These are phyloP conservation scores for Danionella cerebrum DNA, from an alignment of 2,113 vertebrate species.

Conservation along the genomic window DNA sequence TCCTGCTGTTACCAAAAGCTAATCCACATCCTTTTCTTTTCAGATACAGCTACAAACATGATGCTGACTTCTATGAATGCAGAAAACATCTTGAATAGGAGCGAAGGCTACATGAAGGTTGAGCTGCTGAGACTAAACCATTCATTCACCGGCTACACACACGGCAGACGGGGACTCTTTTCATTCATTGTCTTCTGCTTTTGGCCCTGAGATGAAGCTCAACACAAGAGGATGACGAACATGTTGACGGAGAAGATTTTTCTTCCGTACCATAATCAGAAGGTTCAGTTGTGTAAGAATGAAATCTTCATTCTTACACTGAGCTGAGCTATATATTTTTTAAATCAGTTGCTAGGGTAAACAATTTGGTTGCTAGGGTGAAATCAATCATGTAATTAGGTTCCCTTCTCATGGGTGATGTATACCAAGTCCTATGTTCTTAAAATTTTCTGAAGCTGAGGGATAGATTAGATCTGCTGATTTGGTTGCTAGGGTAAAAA, in stretches of 20 bases:
- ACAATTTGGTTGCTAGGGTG: too few relatives aligned
- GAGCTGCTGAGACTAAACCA: background rate
- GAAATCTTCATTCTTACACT: too few relatives aligned
- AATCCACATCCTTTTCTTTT: background rate
- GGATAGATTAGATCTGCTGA: too few relatives aligned
- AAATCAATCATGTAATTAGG: too few relatives aligned
- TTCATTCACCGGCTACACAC: background rate
- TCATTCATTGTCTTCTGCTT: constrained; percentile 12
- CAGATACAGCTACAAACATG: background rate
- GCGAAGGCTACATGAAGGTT: background rate
- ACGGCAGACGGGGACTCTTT: background rate
- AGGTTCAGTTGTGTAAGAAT: background rate
- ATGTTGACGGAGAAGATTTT: background rate
- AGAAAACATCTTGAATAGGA: background rate
- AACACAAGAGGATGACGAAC: background rate
- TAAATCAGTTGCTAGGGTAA: too few relatives aligned
- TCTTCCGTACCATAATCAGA: background rate
- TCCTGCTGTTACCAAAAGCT: too few relatives aligned
- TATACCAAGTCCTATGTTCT: too few relatives aligned
- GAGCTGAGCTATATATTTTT: too few relatives aligned
- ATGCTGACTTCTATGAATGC: background rate
- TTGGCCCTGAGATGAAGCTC: background rate
- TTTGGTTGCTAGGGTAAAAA: too few relatives aligned
- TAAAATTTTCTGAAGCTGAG: too few relatives aligned
- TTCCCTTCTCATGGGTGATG: too few relatives aligned